Evolutionary conservation across 2,888 invertebrate genomes (phyloP), one percentile per base, ranked within the genome.

Genomic region (Drosophila ochracea): DNA sequence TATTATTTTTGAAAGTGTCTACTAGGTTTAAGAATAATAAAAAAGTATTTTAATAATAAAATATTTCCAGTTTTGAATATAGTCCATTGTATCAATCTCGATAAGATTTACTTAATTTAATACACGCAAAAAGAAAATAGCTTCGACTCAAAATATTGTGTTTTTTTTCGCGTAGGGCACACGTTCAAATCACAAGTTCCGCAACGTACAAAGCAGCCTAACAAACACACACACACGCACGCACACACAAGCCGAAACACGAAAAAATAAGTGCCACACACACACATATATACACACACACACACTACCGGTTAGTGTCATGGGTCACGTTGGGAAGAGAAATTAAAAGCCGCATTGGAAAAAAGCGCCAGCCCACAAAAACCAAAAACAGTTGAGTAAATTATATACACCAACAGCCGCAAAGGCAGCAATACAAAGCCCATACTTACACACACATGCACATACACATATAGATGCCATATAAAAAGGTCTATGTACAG

Each of bases 321-420:
- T 25, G 58, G 55, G 55, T 54, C 57, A 57, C 39, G 35, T 39
- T 31, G 49, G 63, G 57, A 62, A 63, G 69, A 58, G 73, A 76
- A 76, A 76, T 73, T 65, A 78, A 86, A 89, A 79, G 80, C 87
- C 88, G 64, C 80, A 76, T 61, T 72, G 67, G 59, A 73, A 73
- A 82, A 89, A 84, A 76, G 67, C 65, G 62, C 54, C 83, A 76
- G 74, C 80, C 89, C 77, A 81, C 88, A 86, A 89, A 85, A 86
- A 82, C 80, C 89, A 80, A 83, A 82, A 82, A 73, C 82, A 85
- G 89, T 91, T 77, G 76, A 89, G 88, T 89, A 89, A 91, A 89
- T 91, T 91, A 91, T 91, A 83, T 91, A 90, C 83, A 57, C 53
- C 70, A 78, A 74, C 71, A 69, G 66, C 13, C 35, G 68, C 53